These are phyloP conservation scores for Eilema depressum DNA, from an alignment of 2,888 invertebrate species.

Conservation along the genomic window DNA sequence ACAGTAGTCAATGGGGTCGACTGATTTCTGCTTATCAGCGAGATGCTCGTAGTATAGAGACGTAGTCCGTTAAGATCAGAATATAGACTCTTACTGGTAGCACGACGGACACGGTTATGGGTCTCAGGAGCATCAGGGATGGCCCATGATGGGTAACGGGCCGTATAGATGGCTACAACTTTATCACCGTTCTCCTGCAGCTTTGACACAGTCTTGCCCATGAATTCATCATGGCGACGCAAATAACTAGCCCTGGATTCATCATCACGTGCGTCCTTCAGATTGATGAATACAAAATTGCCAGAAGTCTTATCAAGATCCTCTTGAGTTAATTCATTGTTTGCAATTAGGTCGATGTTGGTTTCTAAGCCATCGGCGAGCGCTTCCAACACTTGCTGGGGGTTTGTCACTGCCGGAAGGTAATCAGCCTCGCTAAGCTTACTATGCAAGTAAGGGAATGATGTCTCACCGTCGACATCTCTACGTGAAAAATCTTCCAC, in stretches of 20 bases:
- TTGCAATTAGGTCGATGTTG: constrained; percentile 73
- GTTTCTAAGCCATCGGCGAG: constrained; percentile 72
- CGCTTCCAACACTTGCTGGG: constrained; percentile 85
- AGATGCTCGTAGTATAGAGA: constrained; percentile 56
- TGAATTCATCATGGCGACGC: constrained; percentile 88
- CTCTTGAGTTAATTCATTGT: constrained; percentile 71
- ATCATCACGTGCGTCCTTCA: constrained; percentile 87
- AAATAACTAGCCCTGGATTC: constrained; percentile 86
- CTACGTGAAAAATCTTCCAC: constrained; percentile 87
- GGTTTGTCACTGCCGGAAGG: constrained; percentile 88
- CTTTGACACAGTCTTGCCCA: constrained; percentile 83
- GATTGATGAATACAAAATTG: constrained; percentile 84
- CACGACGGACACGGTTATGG: constrained; percentile 69
- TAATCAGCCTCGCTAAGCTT: constrained; percentile 79
- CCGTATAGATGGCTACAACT: constrained; percentile 87
- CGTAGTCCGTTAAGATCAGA: constrained; percentile 55
- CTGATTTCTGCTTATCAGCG: constrained; percentile 30
- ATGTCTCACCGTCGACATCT: constrained; percentile 71
- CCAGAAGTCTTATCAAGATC: constrained; percentile 59
- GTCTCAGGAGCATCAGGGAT: constrained; percentile 53
- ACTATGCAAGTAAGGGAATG: constrained; percentile 73
- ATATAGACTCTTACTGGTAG: constrained; percentile 41
- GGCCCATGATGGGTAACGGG: constrained; percentile 83
- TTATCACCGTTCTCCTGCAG: constrained; percentile 77
- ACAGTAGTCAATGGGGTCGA: constrained; percentile 21